Conservation (phyloP, 1,140 invertebrate genomes). For the Aplysia californica region DNA sequence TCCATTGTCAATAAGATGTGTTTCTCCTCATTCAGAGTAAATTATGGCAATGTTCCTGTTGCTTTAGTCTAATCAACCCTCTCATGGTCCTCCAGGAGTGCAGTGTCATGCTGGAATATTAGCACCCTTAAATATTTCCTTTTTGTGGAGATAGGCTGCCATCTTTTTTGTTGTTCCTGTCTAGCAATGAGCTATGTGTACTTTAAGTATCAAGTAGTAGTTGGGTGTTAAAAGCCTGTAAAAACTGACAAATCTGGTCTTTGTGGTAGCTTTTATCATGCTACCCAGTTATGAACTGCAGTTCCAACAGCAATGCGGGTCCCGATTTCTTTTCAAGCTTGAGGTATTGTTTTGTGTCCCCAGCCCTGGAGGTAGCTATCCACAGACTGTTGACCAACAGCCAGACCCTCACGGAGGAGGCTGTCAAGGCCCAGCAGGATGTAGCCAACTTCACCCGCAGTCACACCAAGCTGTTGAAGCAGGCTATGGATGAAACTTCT, state of each 20-base stretch:
- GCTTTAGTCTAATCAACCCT: too few relatives aligned
- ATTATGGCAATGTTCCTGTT: too few relatives aligned
- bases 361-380: constrained; percentile 56
- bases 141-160: not conserved
- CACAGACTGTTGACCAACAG: constrained; percentile 45
- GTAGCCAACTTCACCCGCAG: constrained; percentile 46
- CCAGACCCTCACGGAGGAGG: constrained; percentile 32
- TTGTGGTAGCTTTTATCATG: not conserved
- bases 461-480: constrained; percentile 59
- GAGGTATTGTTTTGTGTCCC: not conserved
- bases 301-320: constrained; percentile 23
- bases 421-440: constrained; percentile 43
- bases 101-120: too few relatives aligned
- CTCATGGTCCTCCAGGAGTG: too few relatives aligned
- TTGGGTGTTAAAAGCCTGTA: not conserved
- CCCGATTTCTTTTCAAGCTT: not conserved
- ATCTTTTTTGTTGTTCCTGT: not conserved
- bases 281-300: not conserved
- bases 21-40: too few relatives aligned
- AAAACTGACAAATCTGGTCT: not conserved
- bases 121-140: too few relatives aligned
- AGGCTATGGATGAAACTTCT: constrained; percentile 62
- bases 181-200: not conserved
- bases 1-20: too few relatives aligned
- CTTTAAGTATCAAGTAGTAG: not conserved